Percentiles rank a stretch among this genome's conserved stretches.
phyloP scores from a whole-genome alignment of 1,140 invertebrate genomes.

The Grapholita molesta region DNA sequence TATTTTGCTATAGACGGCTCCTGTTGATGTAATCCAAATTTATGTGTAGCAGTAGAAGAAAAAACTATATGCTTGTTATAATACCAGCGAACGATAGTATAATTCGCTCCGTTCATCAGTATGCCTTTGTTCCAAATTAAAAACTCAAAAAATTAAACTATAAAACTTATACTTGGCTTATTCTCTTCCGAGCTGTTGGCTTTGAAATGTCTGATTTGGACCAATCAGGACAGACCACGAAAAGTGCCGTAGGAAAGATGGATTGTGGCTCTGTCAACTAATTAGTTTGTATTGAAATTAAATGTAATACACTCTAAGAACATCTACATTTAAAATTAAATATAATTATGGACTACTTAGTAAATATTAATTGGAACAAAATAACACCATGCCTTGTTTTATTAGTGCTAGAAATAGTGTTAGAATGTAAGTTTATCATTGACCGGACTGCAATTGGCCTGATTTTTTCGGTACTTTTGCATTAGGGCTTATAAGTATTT shows the following conservation, averaged over 20 bases:
- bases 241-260: conserved; percentile 71
- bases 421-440: conserved; percentile 64
- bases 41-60: too few species aligned
- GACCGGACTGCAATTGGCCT: not conserved
- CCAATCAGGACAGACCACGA: conserved; percentile 75
- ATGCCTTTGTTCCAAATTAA: too few species aligned
- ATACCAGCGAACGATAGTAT: too few species aligned
- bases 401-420: conserved; percentile 74
- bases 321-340: conserved; percentile 46
- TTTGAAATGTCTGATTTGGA: conserved; percentile 63
- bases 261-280: conserved; percentile 67
- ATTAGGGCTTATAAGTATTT: conserved; percentile 27
- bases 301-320: conserved; percentile 46
- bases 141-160: too few species aligned
- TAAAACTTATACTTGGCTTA: not conserved
- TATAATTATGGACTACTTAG: conserved; percentile 68
- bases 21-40: too few species aligned
- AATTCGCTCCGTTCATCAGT: too few species aligned
- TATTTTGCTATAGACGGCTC: too few species aligned
- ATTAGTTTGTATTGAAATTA: conserved; percentile 67
- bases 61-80: too few species aligned
- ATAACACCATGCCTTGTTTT: conserved; percentile 73
- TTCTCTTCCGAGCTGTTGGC: not conserved
- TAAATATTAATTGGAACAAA: conserved; percentile 75
- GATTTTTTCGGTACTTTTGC: conserved; percentile 29